Evolutionary conservation across 2,797 vertebrate species (phyloP).

Genomic region (Aphelocoma californica): DNA sequence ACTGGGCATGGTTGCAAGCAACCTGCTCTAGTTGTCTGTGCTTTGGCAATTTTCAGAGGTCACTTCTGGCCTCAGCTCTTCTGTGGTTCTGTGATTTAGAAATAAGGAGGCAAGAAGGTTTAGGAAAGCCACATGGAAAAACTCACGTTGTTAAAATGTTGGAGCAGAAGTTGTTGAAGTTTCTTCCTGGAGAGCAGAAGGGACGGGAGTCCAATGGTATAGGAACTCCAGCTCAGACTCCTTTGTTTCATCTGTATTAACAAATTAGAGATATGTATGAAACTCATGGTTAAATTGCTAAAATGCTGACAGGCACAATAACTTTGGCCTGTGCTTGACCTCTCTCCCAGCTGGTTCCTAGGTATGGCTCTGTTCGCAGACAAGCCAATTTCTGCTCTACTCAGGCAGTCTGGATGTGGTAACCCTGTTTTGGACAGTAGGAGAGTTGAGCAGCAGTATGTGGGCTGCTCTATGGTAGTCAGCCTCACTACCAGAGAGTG

Average conservation of each 20-base stretch:
- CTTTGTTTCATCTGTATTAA: background rate
- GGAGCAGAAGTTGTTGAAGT: background rate
- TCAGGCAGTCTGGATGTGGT: background rate
- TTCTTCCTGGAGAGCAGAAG: background rate
- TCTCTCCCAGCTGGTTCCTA: background rate
- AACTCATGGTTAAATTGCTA: background rate
- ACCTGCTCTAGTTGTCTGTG: background rate
- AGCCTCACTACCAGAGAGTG: background rate
- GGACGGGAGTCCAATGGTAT: background rate
- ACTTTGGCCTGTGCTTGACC: background rate
- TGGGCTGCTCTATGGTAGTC: background rate
- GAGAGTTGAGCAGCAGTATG: background rate
- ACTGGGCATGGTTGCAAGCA: fast-evolving
- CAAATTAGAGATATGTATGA: background rate
- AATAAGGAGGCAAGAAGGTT: background rate
- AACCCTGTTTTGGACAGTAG: background rate
- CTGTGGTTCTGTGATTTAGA: background rate
- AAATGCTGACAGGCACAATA: background rate
- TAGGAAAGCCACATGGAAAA: background rate
- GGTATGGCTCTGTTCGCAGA: background rate
- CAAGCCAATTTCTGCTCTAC: background rate
- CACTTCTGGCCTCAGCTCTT: background rate
- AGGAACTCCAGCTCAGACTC: background rate
- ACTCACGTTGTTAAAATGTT: background rate
- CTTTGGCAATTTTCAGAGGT: background rate